Percentiles rank a stretch among this genome's conserved stretches.
Conservation (phyloP, 2,888 invertebrate genomes). For the Dryadula phaetusa region DNA sequence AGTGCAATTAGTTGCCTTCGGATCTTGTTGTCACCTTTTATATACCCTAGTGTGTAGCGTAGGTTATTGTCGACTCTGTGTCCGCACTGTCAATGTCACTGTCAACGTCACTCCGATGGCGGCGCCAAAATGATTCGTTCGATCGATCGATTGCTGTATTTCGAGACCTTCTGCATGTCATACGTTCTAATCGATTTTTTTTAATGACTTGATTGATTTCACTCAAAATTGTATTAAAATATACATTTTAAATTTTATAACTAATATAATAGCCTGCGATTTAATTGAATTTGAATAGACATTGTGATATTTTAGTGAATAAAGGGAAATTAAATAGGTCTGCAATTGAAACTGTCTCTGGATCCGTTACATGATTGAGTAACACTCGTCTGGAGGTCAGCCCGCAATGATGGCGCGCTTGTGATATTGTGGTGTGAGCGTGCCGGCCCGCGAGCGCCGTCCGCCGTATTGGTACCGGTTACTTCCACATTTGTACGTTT, state of each 20-base stretch:
- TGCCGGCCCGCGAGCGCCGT: constrained; percentile 27
- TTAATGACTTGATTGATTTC: no score
- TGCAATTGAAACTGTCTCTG: constrained; percentile 3
- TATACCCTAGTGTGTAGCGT: constrained; percentile 36
- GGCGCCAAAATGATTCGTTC: no score
- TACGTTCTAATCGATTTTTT: background rate
- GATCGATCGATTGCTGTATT: background rate
- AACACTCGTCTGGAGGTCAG: background rate
- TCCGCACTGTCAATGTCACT: background rate
- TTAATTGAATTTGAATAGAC: background rate
- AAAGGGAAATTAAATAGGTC: background rate
- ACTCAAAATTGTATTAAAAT: no score
- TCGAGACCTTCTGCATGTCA: background rate
- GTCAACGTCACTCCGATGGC: no score
- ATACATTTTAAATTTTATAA: background rate
- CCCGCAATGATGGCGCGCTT: background rate
- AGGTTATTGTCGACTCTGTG: constrained; percentile 29
- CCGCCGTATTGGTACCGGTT: constrained; percentile 23
- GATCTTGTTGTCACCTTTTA: constrained; percentile 59
- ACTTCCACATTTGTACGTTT: constrained; percentile 12
- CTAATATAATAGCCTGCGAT: background rate
- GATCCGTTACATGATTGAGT: background rate
- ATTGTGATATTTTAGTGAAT: constrained; percentile 15
- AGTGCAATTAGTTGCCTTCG: constrained; percentile 70
- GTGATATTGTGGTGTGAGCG: constrained; percentile 27